A percentile compares a stretch with the other conserved stretches of the same genome.
Conservation (phyloP, 1,140 invertebrate genomes). For the Listronotus oregonensis region DNA sequence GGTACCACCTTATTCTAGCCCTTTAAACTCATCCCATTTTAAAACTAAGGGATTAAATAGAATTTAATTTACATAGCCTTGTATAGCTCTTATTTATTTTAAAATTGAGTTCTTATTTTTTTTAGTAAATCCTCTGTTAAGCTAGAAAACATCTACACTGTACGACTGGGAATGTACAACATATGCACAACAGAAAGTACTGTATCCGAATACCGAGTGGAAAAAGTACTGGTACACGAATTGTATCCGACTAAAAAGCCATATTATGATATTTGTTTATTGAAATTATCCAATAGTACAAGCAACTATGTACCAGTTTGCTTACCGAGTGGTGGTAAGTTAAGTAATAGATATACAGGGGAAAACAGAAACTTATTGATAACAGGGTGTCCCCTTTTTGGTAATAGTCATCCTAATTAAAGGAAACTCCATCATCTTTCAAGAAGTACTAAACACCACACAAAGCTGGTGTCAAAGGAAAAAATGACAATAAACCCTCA, state of each 20-base stretch:
- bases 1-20: too few relatives aligned
- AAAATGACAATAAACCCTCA: too few relatives aligned
- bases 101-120: neutral
- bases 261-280: conserved; percentile 48
- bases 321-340: conserved; percentile 37
- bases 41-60: too few relatives aligned
- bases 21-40: too few relatives aligned
- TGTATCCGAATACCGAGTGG: conserved; percentile 35
- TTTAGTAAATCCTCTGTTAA: conserved; percentile 33
- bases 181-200: conserved; percentile 44
- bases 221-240: conserved; percentile 49
- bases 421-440: too few relatives aligned
- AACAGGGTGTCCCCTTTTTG: too few relatives aligned
- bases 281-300: conserved; percentile 40
- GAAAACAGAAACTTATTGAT: too few relatives aligned
- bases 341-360: neutral
- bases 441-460: too few relatives aligned
- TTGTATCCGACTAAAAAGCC: conserved; percentile 44
- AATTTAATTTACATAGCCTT: too few relatives aligned
- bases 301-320: conserved; percentile 41
- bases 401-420: too few relatives aligned
- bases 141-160: conserved; percentile 44
- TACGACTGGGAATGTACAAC: conserved; percentile 48
- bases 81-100: too few relatives aligned
- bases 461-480: too few relatives aligned